These are phyloP conservation scores for Telmatochromis brichardi DNA, from an alignment of 2,113 vertebrate genomes.

Conservation along the genomic window DNA sequence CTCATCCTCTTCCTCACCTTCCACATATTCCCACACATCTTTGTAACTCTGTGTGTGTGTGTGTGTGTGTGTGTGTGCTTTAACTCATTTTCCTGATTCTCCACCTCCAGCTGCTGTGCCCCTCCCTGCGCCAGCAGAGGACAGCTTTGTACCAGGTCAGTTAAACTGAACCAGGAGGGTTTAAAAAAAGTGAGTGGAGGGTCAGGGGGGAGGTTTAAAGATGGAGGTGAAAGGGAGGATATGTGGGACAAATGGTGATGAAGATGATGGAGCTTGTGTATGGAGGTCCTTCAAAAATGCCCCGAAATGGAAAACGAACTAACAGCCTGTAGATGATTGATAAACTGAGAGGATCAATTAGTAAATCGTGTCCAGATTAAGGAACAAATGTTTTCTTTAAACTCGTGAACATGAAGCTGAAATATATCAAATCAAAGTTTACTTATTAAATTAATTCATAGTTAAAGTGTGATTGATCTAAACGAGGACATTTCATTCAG, in stretches of 20 bases:
- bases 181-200: background rate
- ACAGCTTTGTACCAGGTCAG: constrained; percentile 46
- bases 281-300: background rate
- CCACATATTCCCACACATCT: background rate
- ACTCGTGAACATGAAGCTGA: background rate
- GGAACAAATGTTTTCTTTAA: accelerated
- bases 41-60: background rate
- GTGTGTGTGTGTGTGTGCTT: background rate
- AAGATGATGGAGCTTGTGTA: background rate
- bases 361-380: background rate
- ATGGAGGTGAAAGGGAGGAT: background rate
- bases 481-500: accelerated
- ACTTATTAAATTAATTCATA: accelerated
- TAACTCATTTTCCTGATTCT: accelerated
- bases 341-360: background rate
- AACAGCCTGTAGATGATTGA: background rate
- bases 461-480: accelerated
- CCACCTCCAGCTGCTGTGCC: constrained; percentile 31
- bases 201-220: background rate
- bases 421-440: background rate
- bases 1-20: background rate
- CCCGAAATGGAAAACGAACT: accelerated
- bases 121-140: constrained; percentile 19
- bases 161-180: background rate
- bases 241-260: background rate